These are phyloP conservation scores for Diadumene lineata DNA, from an alignment of 92 coral and sea anemone species.

Conservation along the genomic window DNA sequence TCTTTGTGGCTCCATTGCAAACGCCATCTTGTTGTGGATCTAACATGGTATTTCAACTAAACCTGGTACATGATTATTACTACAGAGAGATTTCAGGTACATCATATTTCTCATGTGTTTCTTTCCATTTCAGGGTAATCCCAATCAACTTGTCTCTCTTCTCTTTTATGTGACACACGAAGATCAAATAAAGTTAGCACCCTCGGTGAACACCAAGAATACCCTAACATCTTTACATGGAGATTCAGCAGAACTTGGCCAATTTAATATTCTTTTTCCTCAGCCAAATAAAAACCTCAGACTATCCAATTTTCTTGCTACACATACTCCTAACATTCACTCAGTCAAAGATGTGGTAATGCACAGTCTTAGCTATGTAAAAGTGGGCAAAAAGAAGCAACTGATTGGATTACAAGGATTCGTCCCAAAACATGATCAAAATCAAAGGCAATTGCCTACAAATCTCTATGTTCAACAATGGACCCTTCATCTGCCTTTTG, in stretches of 20 bases:
- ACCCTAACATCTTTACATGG: slow-evolving; percentile 71
- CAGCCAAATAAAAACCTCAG: slow-evolving; percentile 54
- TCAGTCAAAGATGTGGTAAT: slow-evolving; percentile 83
- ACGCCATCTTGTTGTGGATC: too few relatives aligned
- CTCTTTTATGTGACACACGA: slow-evolving; percentile 90
- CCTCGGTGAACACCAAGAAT: slow-evolving; percentile 50
- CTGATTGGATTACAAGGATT: slow-evolving; percentile 77
- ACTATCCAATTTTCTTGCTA: slow-evolving; percentile 68
- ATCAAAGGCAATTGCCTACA: slow-evolving; percentile 69
- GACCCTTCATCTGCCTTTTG: slow-evolving; percentile 87
- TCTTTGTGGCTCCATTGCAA: too few relatives aligned
- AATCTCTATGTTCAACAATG: slow-evolving; percentile 82
- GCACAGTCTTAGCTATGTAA: slow-evolving; percentile 70
- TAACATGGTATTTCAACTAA: too few relatives aligned
- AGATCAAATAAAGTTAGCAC: slow-evolving; percentile 58
- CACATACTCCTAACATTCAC: slow-evolving; percentile 88
- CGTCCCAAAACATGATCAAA: slow-evolving; percentile 61
- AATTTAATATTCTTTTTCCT: slow-evolving; percentile 68
- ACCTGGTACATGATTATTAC: too few relatives aligned
- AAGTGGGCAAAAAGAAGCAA: slow-evolving; percentile 57
- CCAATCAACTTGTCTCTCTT: slow-evolving; percentile 78
- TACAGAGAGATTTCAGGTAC: too few relatives aligned
- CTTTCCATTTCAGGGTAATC: slow-evolving; percentile 50
- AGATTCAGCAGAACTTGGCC: slow-evolving; percentile 84
- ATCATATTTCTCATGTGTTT: neutral